phyloP scores from a whole-genome alignment of 1,140 invertebrate species.

The Colletes latitarsis region DNA sequence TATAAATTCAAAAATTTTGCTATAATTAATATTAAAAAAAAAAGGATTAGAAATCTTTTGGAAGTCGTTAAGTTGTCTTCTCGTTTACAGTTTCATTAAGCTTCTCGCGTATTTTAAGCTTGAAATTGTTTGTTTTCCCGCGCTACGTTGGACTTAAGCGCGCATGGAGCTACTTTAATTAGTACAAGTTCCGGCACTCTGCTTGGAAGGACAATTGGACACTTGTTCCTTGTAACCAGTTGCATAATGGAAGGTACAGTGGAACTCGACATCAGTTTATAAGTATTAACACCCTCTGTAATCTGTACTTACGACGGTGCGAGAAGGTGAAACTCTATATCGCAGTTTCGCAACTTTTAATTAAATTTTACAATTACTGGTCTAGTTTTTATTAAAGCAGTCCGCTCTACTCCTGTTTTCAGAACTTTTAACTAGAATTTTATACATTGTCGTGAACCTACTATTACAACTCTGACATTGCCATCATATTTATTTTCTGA shows the following conservation, averaged over 20 bases:
- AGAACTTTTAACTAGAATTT: no score
- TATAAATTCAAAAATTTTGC: no score
- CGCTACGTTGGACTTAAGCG: no score
- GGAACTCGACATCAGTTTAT: constrained; percentile 5
- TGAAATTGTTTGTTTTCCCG: not conserved
- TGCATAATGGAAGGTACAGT: not conserved
- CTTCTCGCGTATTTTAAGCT: not conserved
- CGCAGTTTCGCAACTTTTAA: constrained; percentile 20
- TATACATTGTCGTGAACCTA: no score
- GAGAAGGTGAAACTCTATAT: not conserved
- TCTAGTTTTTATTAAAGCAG: not conserved
- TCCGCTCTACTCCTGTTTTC: no score
- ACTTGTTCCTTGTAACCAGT: not conserved
- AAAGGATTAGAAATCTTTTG: no score
- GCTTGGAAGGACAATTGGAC: not conserved
- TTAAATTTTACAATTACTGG: not conserved
- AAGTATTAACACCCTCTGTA: constrained; percentile 16
- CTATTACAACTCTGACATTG: no score
- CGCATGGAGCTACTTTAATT: constrained; percentile 5
- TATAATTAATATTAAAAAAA: no score
- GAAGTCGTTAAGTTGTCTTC: no score
- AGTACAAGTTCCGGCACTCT: not conserved
- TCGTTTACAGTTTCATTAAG: no score
- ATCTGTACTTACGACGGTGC: not conserved
- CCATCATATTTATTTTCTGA: no score